phyloP scores from a whole-genome alignment of 2,888 invertebrate genomes.

The Marasmarcha lunaedactyla region DNA sequence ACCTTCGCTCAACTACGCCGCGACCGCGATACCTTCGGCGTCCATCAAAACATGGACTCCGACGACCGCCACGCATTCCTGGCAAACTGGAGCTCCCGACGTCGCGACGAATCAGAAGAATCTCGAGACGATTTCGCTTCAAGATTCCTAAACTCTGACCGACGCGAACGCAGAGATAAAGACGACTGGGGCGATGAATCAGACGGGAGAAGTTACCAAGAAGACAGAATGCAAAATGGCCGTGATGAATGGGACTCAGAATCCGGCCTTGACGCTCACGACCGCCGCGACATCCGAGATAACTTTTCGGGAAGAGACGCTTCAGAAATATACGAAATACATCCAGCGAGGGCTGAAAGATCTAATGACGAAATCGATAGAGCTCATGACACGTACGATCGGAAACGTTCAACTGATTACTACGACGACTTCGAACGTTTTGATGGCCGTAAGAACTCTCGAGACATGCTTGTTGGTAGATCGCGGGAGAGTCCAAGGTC shows the following conservation, averaged over 20 bases:
- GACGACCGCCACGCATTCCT: slow-evolving; percentile 65
- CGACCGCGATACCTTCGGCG: slow-evolving; percentile 79
- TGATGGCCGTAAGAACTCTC: slow-evolving; percentile 59
- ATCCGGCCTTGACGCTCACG: slow-evolving; percentile 41
- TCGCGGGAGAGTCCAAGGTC: slow-evolving; percentile 53
- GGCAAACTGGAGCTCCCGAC: slow-evolving; percentile 60
- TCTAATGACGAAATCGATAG: slow-evolving; percentile 47
- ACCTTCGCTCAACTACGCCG: slow-evolving; percentile 76
- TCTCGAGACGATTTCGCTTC: slow-evolving; percentile 50
- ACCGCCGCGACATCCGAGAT: slow-evolving; percentile 37
- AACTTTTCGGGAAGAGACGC: slow-evolving; percentile 53
- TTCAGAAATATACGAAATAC: slow-evolving; percentile 60
- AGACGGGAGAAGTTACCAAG: slow-evolving; percentile 39
- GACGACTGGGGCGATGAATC: slow-evolving; percentile 62
- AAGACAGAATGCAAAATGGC: slow-evolving; percentile 35
- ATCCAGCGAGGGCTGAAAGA: slow-evolving; percentile 41
- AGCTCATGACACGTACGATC: slow-evolving; percentile 35
- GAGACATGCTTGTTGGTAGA: slow-evolving; percentile 62
- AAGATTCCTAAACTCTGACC: slow-evolving; percentile 50
- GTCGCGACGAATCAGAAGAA: slow-evolving; percentile 49
- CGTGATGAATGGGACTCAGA: slow-evolving; percentile 65
- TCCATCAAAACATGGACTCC: slow-evolving; percentile 74
- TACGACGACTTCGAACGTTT: slow-evolving; percentile 58
- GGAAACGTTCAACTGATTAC: slow-evolving; percentile 45
- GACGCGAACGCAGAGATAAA: slow-evolving; percentile 36